Percentiles rank a stretch among this genome's conserved stretches.
Conservation (phyloP, 2,113 vertebrate species). For the Indicator indicator region DNA sequence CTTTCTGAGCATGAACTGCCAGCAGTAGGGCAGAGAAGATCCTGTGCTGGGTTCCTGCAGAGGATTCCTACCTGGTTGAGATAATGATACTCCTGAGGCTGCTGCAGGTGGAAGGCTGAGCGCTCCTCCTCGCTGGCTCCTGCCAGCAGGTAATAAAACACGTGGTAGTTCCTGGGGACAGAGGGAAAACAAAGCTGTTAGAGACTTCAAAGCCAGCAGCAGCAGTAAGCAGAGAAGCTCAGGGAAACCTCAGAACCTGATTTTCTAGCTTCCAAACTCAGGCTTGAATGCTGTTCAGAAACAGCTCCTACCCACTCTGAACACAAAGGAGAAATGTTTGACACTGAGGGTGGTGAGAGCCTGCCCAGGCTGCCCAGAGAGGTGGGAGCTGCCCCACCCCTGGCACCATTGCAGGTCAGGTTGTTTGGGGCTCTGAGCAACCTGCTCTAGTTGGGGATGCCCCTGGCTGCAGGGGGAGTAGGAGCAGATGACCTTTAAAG, state of each 20-base stretch:
- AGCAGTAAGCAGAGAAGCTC: not conserved
- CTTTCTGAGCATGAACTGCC: not conserved
- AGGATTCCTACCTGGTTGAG: constrained; percentile 90
- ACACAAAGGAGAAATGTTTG: too few relatives aligned
- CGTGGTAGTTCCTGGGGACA: constrained; percentile 93
- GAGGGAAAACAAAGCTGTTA: not conserved
- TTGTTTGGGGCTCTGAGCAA: too few relatives aligned
- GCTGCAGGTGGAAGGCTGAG: constrained; percentile 90
- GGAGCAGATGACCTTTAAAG: too few relatives aligned
- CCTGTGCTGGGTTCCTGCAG: not conserved
- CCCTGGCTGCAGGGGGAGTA: too few relatives aligned
- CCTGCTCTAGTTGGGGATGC: too few relatives aligned
- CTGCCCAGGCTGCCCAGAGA: too few relatives aligned
- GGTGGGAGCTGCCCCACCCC: too few relatives aligned
- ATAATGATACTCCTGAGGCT: constrained; percentile 97
- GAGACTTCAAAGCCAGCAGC: not conserved
- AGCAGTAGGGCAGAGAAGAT: not conserved
- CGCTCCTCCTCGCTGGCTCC: constrained; percentile 95
- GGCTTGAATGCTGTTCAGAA: not conserved
- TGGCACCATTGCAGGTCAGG: too few relatives aligned
- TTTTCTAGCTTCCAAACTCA: not conserved
- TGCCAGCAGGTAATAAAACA: constrained; percentile 99
- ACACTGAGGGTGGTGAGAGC: too few relatives aligned
- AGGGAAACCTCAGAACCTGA: not conserved
- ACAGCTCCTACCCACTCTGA: fast-evolving